Conservation (phyloP, 2,113 vertebrate genomes). For the Macrotis lagotis region DNA sequence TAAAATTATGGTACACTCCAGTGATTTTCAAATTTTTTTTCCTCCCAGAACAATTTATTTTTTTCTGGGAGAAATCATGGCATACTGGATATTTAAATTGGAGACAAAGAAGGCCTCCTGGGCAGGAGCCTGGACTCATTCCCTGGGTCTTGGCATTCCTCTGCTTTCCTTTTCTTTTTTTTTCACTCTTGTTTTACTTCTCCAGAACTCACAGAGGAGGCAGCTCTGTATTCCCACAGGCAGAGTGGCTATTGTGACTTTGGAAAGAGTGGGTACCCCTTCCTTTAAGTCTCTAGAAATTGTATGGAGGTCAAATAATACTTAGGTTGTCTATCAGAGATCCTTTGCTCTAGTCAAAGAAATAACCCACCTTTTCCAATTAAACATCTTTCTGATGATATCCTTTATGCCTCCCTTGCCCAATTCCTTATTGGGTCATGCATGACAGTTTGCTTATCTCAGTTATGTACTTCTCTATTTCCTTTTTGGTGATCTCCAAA, state of each 20-base stretch:
- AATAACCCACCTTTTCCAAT: background rate
- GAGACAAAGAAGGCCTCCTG: background rate
- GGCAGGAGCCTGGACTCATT: conserved; percentile 13
- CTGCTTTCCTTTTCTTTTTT: background rate
- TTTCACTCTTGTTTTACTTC: background rate
- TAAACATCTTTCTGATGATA: background rate
- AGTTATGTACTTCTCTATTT: background rate
- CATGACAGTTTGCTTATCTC: background rate
- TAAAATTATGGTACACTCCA: background rate
- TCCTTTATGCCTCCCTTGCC: background rate
- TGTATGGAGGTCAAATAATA: background rate
- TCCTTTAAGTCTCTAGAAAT: background rate
- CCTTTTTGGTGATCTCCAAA: background rate
- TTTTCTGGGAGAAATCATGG: background rate
- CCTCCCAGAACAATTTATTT: background rate
- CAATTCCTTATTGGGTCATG: background rate
- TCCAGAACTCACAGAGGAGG: background rate
- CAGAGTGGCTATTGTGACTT: background rate
- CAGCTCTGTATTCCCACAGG: background rate
- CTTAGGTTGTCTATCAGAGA: background rate
- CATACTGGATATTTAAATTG: background rate
- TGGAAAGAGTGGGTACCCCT: background rate
- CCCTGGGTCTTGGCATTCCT: background rate
- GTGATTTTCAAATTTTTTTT: conserved; percentile 1
- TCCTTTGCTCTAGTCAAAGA: background rate